Evolutionary conservation across 2,113 vertebrate species (phyloP), one percentile per base, ranked within the genome.

Genomic region (Monopterus albus): DNA sequence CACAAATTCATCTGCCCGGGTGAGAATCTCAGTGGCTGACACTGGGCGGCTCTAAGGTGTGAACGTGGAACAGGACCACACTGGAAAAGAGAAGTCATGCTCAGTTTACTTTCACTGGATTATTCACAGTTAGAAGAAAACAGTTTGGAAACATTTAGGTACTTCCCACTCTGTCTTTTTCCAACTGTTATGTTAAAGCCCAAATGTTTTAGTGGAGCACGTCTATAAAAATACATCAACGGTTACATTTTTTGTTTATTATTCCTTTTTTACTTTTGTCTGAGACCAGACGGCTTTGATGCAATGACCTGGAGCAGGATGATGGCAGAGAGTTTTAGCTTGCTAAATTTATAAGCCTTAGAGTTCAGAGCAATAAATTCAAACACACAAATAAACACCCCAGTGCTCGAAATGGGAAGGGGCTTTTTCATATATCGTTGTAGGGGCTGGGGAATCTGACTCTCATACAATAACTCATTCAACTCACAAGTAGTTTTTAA

Each of bases 301-400:
- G 47, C 65, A 60, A 18, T 45, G 73, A 62, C 38, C 58, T 57
- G n/a, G 14, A 75, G 55, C 49, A 58, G 65, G 55, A 69, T 45
- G 49, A 69, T 53, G 53, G 36, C 58, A 75, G 39, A 1, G 33
- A 61, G 53, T 25, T 45, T 29, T 43, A 55, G 46, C 26, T 42
- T 36, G 33, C 29, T 71, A 29, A 29, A 76, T 71, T 38, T 63
- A 29, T 23, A 59, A 52, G 53, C 71, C 36, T 75, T 72, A 60
- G 57, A 74, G 53, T n/a, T n/a, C 57, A 43, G 18, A 72, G 73
- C 65, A 72, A 67, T 84, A 78, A 67, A 81, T 85, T 75, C 49
- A 71, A 50, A 31, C 81, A 51, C 60, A 70, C 67, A 86, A 86
- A 84, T 83, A 79, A 78, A 86, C 59, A n/a, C n/a, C n/a, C n/a